phyloP scores from a whole-genome alignment of 2,797 vertebrate genomes.

The Orientallactaga sibirica region DNA sequence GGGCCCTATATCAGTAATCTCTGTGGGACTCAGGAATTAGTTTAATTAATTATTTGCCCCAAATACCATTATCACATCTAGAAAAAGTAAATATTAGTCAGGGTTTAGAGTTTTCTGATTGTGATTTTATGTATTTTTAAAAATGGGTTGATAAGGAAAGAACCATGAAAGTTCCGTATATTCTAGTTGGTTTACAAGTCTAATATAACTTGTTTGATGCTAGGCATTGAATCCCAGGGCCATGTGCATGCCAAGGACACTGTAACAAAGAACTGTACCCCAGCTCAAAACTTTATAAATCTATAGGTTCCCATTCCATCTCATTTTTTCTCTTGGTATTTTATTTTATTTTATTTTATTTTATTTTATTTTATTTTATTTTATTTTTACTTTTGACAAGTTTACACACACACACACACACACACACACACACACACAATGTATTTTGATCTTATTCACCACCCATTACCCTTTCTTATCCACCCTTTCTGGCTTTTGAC shows the following conservation, averaged over 20 bases:
- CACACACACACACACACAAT: too few species aligned
- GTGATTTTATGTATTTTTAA: not conserved
- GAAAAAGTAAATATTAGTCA: slow-evolving; percentile 6
- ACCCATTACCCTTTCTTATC: too few species aligned
- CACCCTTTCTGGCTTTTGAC: too few species aligned
- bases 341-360: not conserved
- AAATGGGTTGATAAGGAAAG: not conserved
- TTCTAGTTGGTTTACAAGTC: not conserved
- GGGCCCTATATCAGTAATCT: not conserved
- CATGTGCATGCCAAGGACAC: not conserved
- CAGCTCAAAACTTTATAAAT: not conserved
- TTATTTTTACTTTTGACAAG: not conserved
- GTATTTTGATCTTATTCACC: too few species aligned
- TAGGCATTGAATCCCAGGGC: not conserved
- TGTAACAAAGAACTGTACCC: not conserved
- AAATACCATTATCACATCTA: slow-evolving; percentile 17
- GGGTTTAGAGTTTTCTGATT: slow-evolving; percentile 1
- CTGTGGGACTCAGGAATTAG: not conserved
- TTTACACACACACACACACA: too few species aligned
- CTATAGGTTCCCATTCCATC: not conserved
- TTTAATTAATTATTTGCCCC: not conserved
- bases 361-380: not conserved
- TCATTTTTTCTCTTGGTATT: not conserved
- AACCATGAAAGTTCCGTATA: not conserved
- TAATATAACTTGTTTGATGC: not conserved